Conservation (phyloP, 2,797 vertebrate genomes). For the Echeneis naucrates region DNA sequence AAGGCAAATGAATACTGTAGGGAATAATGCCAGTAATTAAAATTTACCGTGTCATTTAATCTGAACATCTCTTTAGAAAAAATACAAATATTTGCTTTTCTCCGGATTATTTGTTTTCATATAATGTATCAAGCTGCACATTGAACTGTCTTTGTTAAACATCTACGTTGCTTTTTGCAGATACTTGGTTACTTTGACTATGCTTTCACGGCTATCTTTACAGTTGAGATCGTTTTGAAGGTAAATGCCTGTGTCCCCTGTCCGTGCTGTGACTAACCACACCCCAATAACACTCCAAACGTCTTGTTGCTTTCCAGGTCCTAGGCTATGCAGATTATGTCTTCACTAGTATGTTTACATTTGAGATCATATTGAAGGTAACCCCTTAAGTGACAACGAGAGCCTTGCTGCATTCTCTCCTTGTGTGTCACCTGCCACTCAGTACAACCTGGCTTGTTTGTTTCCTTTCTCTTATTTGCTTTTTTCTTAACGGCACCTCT, state of each 20-base stretch:
- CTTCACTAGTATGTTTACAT: slow-evolving; percentile 99
- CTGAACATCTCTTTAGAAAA: slow-evolving; percentile 39
- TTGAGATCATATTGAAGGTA: slow-evolving; percentile 99
- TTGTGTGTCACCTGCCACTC: slow-evolving; percentile 91
- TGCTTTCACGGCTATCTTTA: slow-evolving; percentile 99
- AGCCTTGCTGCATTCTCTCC: slow-evolving; percentile 89
- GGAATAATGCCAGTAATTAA: slow-evolving; percentile 6
- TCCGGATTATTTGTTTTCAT: slow-evolving; percentile 45
- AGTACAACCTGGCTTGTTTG: slow-evolving; percentile 91
- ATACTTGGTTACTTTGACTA: slow-evolving; percentile 99
- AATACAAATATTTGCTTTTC: slow-evolving; percentile 15
- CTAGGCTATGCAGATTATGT: slow-evolving; percentile 99
- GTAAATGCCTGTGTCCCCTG: slow-evolving; percentile 92
- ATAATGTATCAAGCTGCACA: slow-evolving; percentile 68
- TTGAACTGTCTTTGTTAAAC: slow-evolving; percentile 83
- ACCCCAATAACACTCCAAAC: slow-evolving; percentile 90
- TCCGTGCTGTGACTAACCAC: slow-evolving; percentile 82
- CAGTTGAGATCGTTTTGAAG: slow-evolving; percentile 99
- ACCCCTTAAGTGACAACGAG: slow-evolving; percentile 87
- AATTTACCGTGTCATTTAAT: slow-evolving; percentile 13
- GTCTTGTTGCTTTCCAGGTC: slow-evolving; percentile 97
- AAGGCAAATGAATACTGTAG: neutral
- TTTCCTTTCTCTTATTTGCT: slow-evolving; percentile 84
- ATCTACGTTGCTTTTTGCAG: slow-evolving; percentile 94
- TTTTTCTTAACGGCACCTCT: slow-evolving; percentile 85